Percentiles rank a stretch among this genome's conserved stretches.
These are phyloP conservation scores for Ctenochaetus hawaiiensis DNA, from an alignment of 2,797 vertebrate species.

Conservation along the genomic window DNA sequence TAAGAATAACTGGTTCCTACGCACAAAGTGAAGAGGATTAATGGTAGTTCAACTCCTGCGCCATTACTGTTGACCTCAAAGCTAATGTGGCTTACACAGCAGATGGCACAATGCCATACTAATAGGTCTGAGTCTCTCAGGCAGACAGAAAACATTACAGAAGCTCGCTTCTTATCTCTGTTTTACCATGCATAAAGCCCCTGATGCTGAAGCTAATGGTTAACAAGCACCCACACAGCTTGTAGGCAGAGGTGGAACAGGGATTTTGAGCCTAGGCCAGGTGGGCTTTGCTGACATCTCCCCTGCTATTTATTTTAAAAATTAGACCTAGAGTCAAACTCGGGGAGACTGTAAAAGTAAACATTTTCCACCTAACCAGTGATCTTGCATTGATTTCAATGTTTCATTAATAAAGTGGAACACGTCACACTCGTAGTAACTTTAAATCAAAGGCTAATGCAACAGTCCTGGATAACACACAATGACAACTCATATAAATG, in stretches of 20 bases:
- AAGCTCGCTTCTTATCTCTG: slow-evolving; percentile 60
- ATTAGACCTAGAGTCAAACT: neutral
- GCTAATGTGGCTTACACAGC: slow-evolving; percentile 73
- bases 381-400: neutral
- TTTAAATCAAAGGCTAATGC: neutral
- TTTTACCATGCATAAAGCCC: slow-evolving; percentile 53
- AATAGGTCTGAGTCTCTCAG: slow-evolving; percentile 63
- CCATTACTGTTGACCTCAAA: slow-evolving; percentile 70
- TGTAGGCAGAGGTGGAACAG: slow-evolving; percentile 54
- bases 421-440: neutral
- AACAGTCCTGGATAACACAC: slow-evolving; percentile 25
- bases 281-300: slow-evolving; percentile 37
- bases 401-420: neutral
- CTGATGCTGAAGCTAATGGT: slow-evolving; percentile 53
- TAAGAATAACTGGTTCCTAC: slow-evolving; percentile 46
- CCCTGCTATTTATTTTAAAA: slow-evolving; percentile 26
- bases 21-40: slow-evolving; percentile 64
- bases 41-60: slow-evolving; percentile 56
- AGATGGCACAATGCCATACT: slow-evolving; percentile 69
- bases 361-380: neutral
- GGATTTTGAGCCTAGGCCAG: slow-evolving; percentile 37
- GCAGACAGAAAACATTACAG: slow-evolving; percentile 60
- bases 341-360: slow-evolving; percentile 3
- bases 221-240: slow-evolving; percentile 64
- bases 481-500: slow-evolving; percentile 21